phyloP scores from a whole-genome alignment of 2,888 invertebrate genomes.

The Macropis europaea region DNA sequence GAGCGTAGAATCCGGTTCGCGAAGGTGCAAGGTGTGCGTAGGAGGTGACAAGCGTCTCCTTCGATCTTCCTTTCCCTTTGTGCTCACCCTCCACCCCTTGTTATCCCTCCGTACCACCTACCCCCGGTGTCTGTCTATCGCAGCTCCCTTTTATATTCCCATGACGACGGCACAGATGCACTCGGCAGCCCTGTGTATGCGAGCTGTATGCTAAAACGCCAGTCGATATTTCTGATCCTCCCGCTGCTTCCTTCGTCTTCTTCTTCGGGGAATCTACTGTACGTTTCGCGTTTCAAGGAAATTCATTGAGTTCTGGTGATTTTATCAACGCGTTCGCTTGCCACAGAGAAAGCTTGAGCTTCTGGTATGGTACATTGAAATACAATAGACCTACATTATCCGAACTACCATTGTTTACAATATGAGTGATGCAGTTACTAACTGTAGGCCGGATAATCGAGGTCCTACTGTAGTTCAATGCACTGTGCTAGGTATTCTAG shows the following conservation, averaged over 20 bases:
- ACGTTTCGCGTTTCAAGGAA: not conserved
- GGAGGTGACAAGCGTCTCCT: slow-evolving; percentile 69
- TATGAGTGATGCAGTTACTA: too few species aligned
- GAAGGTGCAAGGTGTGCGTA: slow-evolving; percentile 52
- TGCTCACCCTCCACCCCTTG: slow-evolving; percentile 9
- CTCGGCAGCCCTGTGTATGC: slow-evolving; percentile 45
- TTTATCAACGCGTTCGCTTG: too few species aligned
- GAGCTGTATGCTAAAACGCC: slow-evolving; percentile 48
- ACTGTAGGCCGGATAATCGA: too few species aligned
- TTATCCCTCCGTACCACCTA: not conserved
- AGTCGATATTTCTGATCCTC: slow-evolving; percentile 52
- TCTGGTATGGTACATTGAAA: too few species aligned
- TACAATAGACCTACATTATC: too few species aligned
- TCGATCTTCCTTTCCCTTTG: slow-evolving; percentile 55
- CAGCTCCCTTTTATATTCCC: slow-evolving; percentile 63
- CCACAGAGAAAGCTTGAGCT: too few species aligned
- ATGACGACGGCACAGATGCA: slow-evolving; percentile 65
- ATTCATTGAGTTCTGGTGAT: too few species aligned
- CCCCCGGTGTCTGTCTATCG: slow-evolving; percentile 53
- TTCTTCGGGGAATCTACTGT: not conserved
- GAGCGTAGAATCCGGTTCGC: slow-evolving; percentile 38
- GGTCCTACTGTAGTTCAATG: too few species aligned
- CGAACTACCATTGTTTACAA: too few species aligned
- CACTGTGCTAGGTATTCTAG: too few species aligned
- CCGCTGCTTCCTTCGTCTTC: not conserved